phyloP scores from a whole-genome alignment of 2,888 invertebrate genomes.

The Acrobasis repandana region DNA sequence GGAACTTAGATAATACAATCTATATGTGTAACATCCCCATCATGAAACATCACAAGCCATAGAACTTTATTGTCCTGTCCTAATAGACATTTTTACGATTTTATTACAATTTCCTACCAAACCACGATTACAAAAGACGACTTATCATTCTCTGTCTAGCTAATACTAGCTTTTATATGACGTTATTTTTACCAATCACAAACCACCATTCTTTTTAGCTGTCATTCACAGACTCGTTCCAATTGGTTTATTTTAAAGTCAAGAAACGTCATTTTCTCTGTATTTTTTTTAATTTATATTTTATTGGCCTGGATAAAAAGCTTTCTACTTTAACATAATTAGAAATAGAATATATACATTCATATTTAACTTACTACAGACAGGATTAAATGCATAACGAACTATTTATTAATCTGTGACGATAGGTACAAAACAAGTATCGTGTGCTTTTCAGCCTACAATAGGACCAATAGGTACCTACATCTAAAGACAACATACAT shows the following conservation, averaged over 20 bases:
- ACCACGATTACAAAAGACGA: slow-evolving; percentile 51
- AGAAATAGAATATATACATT: too few relatives aligned
- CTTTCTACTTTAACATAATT: too few relatives aligned
- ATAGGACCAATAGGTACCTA: too few relatives aligned
- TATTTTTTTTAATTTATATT: too few relatives aligned
- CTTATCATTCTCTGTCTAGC: slow-evolving; percentile 25
- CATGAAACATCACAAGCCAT: slow-evolving; percentile 68
- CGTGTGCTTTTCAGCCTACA: too few relatives aligned
- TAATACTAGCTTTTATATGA: background rate
- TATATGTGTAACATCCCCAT: slow-evolving; percentile 46
- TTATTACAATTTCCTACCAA: slow-evolving; percentile 43
- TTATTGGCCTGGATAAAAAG: too few relatives aligned
- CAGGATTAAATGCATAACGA: too few relatives aligned
- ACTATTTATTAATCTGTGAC: too few relatives aligned
- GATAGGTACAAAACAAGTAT: too few relatives aligned
- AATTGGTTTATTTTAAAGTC: slow-evolving; percentile 3
- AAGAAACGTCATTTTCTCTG: background rate
- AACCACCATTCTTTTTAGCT: background rate
- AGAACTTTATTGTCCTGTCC: slow-evolving; percentile 51
- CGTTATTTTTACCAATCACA: slow-evolving; percentile 11
- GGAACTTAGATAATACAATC: slow-evolving; percentile 37
- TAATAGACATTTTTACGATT: slow-evolving; percentile 50
- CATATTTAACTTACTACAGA: too few relatives aligned
- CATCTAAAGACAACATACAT: too few relatives aligned
- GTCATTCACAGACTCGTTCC: background rate